These are phyloP conservation scores for Apodemia zela DNA, from an alignment of 2,888 invertebrate species.

Conservation along the genomic window DNA sequence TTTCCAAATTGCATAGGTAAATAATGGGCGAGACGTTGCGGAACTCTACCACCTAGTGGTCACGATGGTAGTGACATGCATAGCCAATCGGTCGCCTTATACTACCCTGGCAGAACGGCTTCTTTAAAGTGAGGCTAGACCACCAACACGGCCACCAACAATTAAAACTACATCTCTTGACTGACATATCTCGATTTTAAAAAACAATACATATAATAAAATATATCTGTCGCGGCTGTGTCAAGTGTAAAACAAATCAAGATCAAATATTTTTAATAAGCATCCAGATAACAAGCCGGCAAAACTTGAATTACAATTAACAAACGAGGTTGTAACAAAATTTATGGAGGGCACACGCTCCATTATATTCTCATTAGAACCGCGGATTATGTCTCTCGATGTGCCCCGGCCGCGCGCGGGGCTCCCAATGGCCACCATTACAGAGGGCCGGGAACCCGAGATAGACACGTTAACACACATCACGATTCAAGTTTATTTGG, in stretches of 20 bases:
- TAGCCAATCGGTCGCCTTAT: too few relatives aligned
- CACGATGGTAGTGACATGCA: too few relatives aligned
- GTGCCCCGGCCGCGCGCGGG: neutral
- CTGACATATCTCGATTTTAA: too few relatives aligned
- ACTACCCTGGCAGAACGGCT: too few relatives aligned
- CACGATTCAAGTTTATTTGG: too few relatives aligned
- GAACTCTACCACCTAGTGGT: too few relatives aligned
- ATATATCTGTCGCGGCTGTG: neutral
- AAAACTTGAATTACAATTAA: constrained; percentile 7
- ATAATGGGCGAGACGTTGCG: too few relatives aligned
- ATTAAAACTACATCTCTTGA: too few relatives aligned
- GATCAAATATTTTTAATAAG: neutral
- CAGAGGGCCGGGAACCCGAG: neutral
- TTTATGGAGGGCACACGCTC: constrained; percentile 4
- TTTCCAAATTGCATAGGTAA: too few relatives aligned
- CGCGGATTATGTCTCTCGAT: constrained; percentile 6
- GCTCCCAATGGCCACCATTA: neutral
- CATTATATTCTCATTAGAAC: constrained; percentile 9
- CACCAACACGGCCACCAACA: too few relatives aligned
- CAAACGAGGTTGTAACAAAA: constrained; percentile 6
- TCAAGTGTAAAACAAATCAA: neutral
- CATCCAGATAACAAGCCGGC: neutral
- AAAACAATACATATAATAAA: too few relatives aligned
- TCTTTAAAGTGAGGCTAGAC: too few relatives aligned
- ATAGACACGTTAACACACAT: neutral